Percentiles rank a stretch among this genome's conserved stretches.
Evolutionary conservation across 2,113 vertebrate species (phyloP).

Genomic region (Thamnaconus septentrionalis): DNA sequence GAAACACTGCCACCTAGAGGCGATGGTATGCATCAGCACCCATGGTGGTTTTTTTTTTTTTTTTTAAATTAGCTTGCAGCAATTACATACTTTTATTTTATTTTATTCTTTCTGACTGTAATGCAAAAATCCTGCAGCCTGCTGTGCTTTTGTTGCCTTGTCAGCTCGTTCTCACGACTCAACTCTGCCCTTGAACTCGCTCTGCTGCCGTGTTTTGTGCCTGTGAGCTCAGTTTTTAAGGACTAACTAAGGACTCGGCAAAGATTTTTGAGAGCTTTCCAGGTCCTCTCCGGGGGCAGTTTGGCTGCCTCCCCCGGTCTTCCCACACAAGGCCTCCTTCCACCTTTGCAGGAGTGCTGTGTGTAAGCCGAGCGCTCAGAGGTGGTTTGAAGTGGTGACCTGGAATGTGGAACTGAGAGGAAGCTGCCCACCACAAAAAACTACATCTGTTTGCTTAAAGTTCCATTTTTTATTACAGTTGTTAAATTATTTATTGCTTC

Average conservation of each 20-base stretch:
- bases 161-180: no score
- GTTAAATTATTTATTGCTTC: no score
- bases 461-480: no score
- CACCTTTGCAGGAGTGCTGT: slow-evolving; percentile 2
- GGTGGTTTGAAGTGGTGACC: slow-evolving; percentile 29
- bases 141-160: no score
- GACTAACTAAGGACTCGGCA: no score
- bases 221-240: no score
- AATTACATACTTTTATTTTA: slow-evolving; percentile 59
- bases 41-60: not conserved
- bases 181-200: no score
- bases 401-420: not conserved
- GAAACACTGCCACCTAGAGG: slow-evolving; percentile 65
- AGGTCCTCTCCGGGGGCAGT: slow-evolving; percentile 5
- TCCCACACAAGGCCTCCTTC: slow-evolving; percentile 27
- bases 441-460: no score
- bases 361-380: slow-evolving; percentile 6
- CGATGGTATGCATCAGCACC: not conserved
- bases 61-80: slow-evolving; percentile 39
- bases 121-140: no score
- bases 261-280: slow-evolving; percentile 4
- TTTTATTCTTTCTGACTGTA: not conserved
- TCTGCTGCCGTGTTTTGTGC: no score
- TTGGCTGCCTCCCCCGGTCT: slow-evolving; percentile 4
- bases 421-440: slow-evolving; percentile 3